Evolutionary conservation across 1,140 invertebrate genomes (phyloP), one percentile per base, ranked within the genome.

Genomic region (Sminthurides bifidus): DNA sequence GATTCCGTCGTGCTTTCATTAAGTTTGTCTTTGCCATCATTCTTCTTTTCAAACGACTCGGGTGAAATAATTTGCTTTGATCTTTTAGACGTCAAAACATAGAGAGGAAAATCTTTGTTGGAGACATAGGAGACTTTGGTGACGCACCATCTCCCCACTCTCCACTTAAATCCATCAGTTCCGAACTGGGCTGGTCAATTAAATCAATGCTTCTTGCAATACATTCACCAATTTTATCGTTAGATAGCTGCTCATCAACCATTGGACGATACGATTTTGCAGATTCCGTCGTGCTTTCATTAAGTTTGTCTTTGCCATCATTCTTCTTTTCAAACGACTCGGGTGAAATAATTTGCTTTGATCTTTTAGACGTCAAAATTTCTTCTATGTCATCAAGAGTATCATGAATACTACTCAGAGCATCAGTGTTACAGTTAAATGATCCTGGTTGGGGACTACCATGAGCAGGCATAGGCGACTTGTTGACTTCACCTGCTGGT

Each of bases 141-240:
- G 56, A 61, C 26, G 44, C 26, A 0, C 52, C 27, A 19, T 56
- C 56, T 15, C 56, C 56, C 59, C 59, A 61, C 24, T 61, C 56
- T 2, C 33, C 51, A 21, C 51, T 46, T 23, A 64, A 43, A 45
- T 64, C 63, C 63, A 64, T 64, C 4, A 64, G 30, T 51, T 61
- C 60, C 4, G 35, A 38, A 17, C 43, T 43, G 19, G 52, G 52
- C n/a, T 55, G 54, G 33, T 63, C 61, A 38, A 64, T 64, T 17
- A 64, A 30, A 23, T 56, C 63, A 21, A 64, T 64, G 26, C 63
- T 64, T 40, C 59, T 31, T 14, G 63, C 59, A 48, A 64, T 64
- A 41, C 63, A 64, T 56, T 64, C 63, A 54, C 59, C 59, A 3
- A 64, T 64, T 52, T 64, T 64, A 29, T 63, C 58, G 19, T 26